Conservation (phyloP, 2,888 invertebrate species). For the Melieria crassipennis region DNA sequence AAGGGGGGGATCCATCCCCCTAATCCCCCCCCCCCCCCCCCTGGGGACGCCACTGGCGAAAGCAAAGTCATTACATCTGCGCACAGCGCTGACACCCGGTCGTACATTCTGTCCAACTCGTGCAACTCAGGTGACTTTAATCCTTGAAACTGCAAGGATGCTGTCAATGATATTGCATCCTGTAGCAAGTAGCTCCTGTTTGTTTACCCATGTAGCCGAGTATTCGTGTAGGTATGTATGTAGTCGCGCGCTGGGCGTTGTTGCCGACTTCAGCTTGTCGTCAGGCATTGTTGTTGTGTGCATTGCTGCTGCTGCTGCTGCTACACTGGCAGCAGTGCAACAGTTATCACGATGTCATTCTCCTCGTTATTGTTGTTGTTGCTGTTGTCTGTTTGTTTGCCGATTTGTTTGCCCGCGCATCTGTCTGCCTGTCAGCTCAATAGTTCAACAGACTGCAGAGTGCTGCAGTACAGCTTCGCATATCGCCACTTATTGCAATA, state of each 20-base stretch:
- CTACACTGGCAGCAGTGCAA: neutral
- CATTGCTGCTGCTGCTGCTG: no score
- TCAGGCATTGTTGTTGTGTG: neutral
- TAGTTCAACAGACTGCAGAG: no score
- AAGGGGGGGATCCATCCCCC: no score
- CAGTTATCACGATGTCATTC: constrained; percentile 11
- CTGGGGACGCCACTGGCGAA: no score
- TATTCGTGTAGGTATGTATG: neutral
- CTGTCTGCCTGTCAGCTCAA: no score
- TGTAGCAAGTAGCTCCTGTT: constrained; percentile 16
- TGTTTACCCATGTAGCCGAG: neutral
- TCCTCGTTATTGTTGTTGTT: constrained; percentile 11
- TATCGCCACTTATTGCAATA: no score
- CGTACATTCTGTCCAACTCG: constrained; percentile 23
- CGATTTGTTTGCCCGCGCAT: constrained; percentile 8
- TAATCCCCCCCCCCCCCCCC: no score
- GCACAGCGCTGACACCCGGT: constrained; percentile 8
- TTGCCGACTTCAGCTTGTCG: neutral
- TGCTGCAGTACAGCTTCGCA: no score
- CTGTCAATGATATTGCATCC: constrained; percentile 44
- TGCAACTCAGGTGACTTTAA: neutral
- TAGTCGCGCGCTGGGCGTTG: constrained; percentile 1
- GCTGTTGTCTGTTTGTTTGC: constrained; percentile 19
- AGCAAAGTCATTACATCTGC: constrained; percentile 16
- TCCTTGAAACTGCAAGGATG: constrained; percentile 27